These are phyloP conservation scores for Sebastes fasciatus DNA, from an alignment of 2,113 vertebrate species.

Conservation along the genomic window DNA sequence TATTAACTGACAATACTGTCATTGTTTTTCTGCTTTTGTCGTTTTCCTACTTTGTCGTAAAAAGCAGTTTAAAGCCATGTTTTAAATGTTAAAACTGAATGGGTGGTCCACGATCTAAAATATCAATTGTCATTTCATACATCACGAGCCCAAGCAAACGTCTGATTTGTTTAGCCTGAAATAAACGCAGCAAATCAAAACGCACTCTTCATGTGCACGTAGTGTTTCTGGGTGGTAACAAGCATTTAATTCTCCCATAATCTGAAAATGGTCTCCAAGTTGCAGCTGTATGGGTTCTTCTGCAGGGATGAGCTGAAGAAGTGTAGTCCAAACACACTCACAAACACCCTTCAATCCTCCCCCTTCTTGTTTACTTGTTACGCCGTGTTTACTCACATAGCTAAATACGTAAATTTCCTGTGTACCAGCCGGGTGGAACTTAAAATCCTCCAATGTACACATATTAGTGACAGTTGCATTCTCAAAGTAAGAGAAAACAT, in stretches of 20 bases:
- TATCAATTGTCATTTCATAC: slow-evolving; percentile 16
- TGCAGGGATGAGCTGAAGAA: slow-evolving; percentile 8
- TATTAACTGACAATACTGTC: background rate
- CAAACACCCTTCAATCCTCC: slow-evolving; percentile 51
- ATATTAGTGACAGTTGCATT: background rate
- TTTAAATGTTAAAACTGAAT: slow-evolving; percentile 5
- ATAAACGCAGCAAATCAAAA: slow-evolving; percentile 33
- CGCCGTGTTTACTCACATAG: slow-evolving; percentile 46
- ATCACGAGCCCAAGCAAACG: background rate
- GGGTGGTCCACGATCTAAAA: slow-evolving; percentile 27
- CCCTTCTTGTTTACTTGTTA: slow-evolving; percentile 60
- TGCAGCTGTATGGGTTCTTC: slow-evolving; percentile 20
- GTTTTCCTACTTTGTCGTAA: background rate
- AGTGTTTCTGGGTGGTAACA: background rate
- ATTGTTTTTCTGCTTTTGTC: background rate
- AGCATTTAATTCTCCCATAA: background rate
- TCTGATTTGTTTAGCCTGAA: slow-evolving; percentile 31
- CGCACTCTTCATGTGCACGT: background rate
- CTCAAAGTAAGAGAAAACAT: background rate
- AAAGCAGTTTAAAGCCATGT: background rate
- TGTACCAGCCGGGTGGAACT: background rate
- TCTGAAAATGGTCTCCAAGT: background rate
- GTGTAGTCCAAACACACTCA: slow-evolving; percentile 54
- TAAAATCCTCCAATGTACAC: slow-evolving; percentile 10
- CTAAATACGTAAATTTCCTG: slow-evolving; percentile 48